Conservation (phyloP, 2,797 vertebrate species). For the Enteromius viviparus region DNA sequence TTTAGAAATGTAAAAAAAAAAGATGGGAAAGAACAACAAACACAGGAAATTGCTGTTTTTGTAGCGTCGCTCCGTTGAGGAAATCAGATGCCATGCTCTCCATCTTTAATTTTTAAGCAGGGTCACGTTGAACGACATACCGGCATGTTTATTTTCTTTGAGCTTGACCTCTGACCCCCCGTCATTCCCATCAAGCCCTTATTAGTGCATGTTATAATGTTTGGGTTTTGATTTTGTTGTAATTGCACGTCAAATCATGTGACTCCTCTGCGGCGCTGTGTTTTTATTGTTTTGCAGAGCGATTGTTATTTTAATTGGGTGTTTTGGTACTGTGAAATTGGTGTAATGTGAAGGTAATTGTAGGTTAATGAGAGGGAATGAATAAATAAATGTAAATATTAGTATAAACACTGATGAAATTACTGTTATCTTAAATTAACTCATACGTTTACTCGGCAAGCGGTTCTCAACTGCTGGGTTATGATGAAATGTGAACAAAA, state of each 20-base stretch:
- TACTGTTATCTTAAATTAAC: conserved; percentile 45
- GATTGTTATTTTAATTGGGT: conserved; percentile 28
- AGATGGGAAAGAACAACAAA: conserved; percentile 72
- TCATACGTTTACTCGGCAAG: not conserved
- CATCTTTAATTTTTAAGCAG: conserved; percentile 54
- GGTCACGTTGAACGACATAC: conserved; percentile 40
- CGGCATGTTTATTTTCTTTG: conserved; percentile 67
- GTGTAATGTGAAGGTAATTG: conserved; percentile 43
- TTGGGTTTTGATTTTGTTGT: conserved; percentile 55
- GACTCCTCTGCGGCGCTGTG: not conserved
- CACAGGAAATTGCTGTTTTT: conserved; percentile 78
- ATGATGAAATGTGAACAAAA: too few species aligned
- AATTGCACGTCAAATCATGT: conserved; percentile 36
- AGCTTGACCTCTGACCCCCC: conserved; percentile 58
- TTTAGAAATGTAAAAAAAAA: conserved; percentile 57
- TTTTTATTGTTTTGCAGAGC: conserved; percentile 20
- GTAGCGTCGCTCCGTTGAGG: conserved; percentile 66
- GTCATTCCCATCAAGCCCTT: conserved; percentile 42
- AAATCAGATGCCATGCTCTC: conserved; percentile 66
- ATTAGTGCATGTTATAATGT: conserved; percentile 42
- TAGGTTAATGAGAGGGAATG: conserved; percentile 63
- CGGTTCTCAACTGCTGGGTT: not conserved
- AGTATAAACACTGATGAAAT: conserved; percentile 34
- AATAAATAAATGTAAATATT: conserved; percentile 58
- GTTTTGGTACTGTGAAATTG: conserved; percentile 50